These are phyloP conservation scores for Aethes cnicana DNA, from an alignment of 2,888 invertebrate genomes.

Conservation along the genomic window DNA sequence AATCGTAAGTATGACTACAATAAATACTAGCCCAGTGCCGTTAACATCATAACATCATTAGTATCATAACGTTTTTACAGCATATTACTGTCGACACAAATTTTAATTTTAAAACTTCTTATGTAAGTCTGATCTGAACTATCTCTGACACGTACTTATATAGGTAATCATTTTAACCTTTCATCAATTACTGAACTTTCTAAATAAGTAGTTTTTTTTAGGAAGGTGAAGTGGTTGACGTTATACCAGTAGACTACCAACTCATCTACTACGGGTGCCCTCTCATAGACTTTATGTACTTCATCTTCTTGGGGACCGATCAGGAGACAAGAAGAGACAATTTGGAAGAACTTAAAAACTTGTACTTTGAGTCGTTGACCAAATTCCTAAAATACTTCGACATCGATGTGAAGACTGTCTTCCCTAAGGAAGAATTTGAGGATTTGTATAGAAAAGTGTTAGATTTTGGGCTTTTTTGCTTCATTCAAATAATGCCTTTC, in stretches of 20 bases:
- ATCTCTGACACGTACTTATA: too few relatives aligned
- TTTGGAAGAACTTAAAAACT: constrained; percentile 43
- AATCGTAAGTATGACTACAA: constrained; percentile 41
- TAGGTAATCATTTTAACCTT: too few relatives aligned
- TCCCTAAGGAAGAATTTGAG: constrained; percentile 46
- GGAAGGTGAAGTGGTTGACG: constrained; percentile 39
- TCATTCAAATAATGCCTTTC: constrained; percentile 37
- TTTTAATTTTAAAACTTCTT: too few relatives aligned
- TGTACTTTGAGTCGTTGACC: constrained; percentile 45
- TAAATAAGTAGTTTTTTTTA: constrained; percentile 32
- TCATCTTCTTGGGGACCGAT: constrained; percentile 43
- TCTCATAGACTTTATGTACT: constrained; percentile 41
- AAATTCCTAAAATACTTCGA: constrained; percentile 45
- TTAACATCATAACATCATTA: too few relatives aligned
- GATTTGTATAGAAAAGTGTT: constrained; percentile 41
- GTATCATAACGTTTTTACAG: too few relatives aligned
- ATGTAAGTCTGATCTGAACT: too few relatives aligned
- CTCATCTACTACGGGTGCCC: constrained; percentile 42
- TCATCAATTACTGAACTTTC: neutral
- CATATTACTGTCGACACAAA: too few relatives aligned
- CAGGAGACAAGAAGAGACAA: constrained; percentile 45
- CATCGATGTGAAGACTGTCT: constrained; percentile 41
- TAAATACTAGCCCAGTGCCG: too few relatives aligned
- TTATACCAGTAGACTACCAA: constrained; percentile 47
- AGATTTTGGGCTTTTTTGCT: constrained; percentile 47